A percentile compares a stretch with the other conserved stretches of the same genome.
phyloP scores from a whole-genome alignment of 1,140 invertebrate genomes.

The Dendrolimus punctatus region DNA sequence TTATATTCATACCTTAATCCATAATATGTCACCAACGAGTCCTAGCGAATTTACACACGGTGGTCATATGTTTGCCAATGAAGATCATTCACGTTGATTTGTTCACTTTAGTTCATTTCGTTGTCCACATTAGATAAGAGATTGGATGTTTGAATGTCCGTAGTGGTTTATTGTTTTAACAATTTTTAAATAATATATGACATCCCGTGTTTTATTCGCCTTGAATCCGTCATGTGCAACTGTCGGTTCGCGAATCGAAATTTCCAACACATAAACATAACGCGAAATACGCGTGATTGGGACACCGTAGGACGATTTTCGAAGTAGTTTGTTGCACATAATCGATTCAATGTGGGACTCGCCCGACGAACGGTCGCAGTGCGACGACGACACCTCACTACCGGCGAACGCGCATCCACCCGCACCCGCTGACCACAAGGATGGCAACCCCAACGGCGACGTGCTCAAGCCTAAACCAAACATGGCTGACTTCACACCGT shows the following conservation, averaged over 20 bases:
- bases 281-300: conserved; percentile 29
- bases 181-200: conserved; percentile 69
- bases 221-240: conserved; percentile 72
- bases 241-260: conserved; percentile 48
- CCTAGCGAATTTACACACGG: conserved; percentile 70
- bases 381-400: conserved; percentile 50
- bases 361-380: conserved; percentile 72
- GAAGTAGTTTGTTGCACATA: conserved; percentile 74
- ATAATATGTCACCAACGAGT: conserved; percentile 34
- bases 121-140: conserved; percentile 56
- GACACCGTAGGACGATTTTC: conserved; percentile 67
- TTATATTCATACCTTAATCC: conserved; percentile 2
- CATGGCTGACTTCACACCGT: conserved; percentile 57
- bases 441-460: conserved; percentile 54
- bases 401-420: conserved; percentile 21
- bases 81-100: conserved; percentile 58
- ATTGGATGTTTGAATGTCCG: conserved; percentile 67
- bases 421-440: conserved; percentile 65
- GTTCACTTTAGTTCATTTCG: conserved; percentile 57
- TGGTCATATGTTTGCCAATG: conserved; percentile 67
- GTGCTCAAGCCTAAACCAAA: conserved; percentile 58
- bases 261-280: conserved; percentile 33
- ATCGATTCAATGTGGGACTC: conserved; percentile 75
- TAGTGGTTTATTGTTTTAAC: conserved; percentile 61
- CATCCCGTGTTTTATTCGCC: conserved; percentile 71